These are phyloP conservation scores for Jordanella pulchra DNA, from an alignment of 2,797 vertebrate genomes.

Conservation along the genomic window DNA sequence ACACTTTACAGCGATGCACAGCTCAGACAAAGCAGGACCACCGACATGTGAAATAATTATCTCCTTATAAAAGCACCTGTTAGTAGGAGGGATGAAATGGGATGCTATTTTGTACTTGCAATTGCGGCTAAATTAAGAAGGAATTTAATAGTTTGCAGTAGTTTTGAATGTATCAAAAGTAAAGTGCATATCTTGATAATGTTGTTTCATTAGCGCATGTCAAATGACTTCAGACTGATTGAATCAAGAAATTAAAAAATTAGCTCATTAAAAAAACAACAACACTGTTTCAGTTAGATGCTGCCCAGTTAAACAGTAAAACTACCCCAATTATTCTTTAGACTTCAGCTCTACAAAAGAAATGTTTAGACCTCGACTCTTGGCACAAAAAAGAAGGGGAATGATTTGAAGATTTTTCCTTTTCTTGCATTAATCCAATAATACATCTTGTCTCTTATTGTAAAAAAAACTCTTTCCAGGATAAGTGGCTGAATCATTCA, in stretches of 20 bases:
- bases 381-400: not conserved
- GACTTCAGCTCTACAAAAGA: not conserved
- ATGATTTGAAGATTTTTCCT: not conserved
- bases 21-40: not conserved
- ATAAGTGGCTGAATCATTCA: slow-evolving; percentile 26
- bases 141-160: not conserved
- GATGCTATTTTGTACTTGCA: not conserved
- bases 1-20: not conserved
- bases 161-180: not conserved
- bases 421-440: not conserved
- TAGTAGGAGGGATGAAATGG: not conserved
- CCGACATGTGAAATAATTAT: not conserved
- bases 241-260: not conserved
- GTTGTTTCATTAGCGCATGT: not conserved
- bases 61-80: not conserved
- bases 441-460: not conserved
- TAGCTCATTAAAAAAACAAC: not conserved
- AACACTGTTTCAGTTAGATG: not conserved
- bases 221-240: not conserved
- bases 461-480: not conserved
- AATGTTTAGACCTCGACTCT: not conserved
- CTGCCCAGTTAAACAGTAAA: not conserved
- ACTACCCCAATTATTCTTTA: not conserved
- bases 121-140: not conserved
- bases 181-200: not conserved